phyloP scores from a whole-genome alignment of 2,888 invertebrate genomes.

The Zygothrica quintamaculata region DNA sequence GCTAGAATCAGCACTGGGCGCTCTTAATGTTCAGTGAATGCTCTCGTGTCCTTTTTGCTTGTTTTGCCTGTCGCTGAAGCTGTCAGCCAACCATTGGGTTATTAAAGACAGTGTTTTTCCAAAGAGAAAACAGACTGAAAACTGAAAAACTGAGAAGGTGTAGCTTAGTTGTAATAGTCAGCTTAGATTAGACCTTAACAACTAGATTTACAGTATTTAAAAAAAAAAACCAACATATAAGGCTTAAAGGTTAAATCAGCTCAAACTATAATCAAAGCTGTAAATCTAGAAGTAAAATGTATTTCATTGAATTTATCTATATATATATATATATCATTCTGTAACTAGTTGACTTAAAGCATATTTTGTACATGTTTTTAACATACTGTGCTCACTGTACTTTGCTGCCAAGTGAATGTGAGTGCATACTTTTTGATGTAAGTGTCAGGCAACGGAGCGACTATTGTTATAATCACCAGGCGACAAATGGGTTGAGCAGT shows the following conservation, averaged over 20 bases:
- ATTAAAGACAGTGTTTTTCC: slow-evolving; percentile 48
- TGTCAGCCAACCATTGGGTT: slow-evolving; percentile 44
- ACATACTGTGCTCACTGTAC: slow-evolving; percentile 21
- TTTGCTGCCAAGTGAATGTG: neutral
- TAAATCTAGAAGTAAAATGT: too few relatives aligned
- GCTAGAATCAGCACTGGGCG: slow-evolving; percentile 13
- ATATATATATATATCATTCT: too few relatives aligned
- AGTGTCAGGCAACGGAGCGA: slow-evolving; percentile 22
- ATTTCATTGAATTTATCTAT: too few relatives aligned
- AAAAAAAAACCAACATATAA: too few relatives aligned
- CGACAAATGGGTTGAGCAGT: slow-evolving; percentile 12
- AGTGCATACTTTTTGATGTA: slow-evolving; percentile 31
- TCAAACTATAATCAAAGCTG: too few relatives aligned
- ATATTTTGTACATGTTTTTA: neutral
- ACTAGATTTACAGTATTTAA: too few relatives aligned
- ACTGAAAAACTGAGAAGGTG: slow-evolving; percentile 9
- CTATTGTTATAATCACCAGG: slow-evolving; percentile 56
- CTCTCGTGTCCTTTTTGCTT: slow-evolving; percentile 20
- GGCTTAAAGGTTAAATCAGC: too few relatives aligned
- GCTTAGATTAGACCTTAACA: neutral
- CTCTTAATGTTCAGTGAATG: slow-evolving; percentile 8
- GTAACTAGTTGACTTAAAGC: neutral
- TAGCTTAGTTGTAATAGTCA: slow-evolving; percentile 6
- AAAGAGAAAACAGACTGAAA: slow-evolving; percentile 29
- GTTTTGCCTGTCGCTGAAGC: slow-evolving; percentile 27